A percentile compares a stretch with the other conserved stretches of the same genome.
Evolutionary conservation across 2,113 vertebrate genomes (phyloP).

Genomic region (Patagioenas fasciata): DNA sequence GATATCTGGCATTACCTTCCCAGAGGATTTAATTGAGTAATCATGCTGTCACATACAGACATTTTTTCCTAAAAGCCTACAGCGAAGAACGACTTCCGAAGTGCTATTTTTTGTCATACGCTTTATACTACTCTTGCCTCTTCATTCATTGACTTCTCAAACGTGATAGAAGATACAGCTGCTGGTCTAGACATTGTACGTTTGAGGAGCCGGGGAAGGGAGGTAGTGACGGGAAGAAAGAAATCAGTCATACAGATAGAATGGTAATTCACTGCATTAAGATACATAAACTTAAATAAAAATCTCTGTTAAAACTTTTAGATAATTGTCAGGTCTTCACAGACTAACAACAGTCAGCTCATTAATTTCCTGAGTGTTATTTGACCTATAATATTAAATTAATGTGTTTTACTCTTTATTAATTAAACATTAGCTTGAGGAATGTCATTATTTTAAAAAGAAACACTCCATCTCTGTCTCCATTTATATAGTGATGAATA

Average conservation of each 20-base stretch:
- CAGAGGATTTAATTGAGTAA: conserved; percentile 16
- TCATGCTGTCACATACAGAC: background rate
- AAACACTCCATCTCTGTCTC: background rate
- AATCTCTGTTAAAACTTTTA: background rate
- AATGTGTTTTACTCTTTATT: conserved; percentile 22
- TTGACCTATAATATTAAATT: background rate
- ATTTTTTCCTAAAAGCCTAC: background rate
- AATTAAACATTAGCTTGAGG: background rate
- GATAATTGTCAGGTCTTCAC: background rate
- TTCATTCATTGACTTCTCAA: conserved; percentile 10
- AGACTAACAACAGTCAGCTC: background rate
- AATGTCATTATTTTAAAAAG: background rate
- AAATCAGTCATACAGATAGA: background rate
- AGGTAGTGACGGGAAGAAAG: background rate
- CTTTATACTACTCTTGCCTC: background rate
- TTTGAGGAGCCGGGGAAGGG: background rate
- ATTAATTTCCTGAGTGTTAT: background rate
- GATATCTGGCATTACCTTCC: background rate
- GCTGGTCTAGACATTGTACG: background rate
- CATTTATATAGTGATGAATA: background rate
- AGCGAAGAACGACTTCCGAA: background rate
- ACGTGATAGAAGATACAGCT: background rate
- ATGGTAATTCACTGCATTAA: background rate
- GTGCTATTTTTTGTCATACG: background rate
- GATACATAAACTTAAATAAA: background rate